Conservation (phyloP, 2,113 vertebrate genomes). For the Chunga burmeisteri region DNA sequence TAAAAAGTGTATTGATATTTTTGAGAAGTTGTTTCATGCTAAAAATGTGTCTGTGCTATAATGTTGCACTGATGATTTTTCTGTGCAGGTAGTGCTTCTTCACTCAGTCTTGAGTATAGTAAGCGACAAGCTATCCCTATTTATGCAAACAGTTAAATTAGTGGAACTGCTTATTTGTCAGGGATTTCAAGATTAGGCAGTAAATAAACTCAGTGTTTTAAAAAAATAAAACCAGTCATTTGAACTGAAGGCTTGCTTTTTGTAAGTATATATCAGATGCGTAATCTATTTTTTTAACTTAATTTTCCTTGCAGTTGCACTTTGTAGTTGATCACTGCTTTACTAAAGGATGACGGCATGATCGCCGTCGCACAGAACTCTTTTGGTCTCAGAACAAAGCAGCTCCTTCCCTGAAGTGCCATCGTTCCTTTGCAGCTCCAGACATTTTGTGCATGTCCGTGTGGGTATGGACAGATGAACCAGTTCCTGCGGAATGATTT, state of each 20-base stretch:
- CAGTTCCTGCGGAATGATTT: fast-evolving
- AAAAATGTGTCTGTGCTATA: neutral
- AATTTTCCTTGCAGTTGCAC: conserved; percentile 5
- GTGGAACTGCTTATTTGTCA: conserved; percentile 28
- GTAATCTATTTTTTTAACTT: conserved; percentile 29
- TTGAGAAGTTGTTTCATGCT: neutral
- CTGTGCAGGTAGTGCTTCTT: conserved; percentile 5
- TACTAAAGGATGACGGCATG: fast-evolving
- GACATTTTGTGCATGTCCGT: fast-evolving
- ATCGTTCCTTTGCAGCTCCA: neutral
- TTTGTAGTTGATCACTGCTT: neutral
- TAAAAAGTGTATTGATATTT: neutral
- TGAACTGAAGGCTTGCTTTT: conserved; percentile 2
- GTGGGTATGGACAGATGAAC: too few species aligned
- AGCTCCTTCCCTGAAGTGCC: neutral
- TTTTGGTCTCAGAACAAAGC: neutral
- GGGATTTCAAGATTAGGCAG: conserved; percentile 14
- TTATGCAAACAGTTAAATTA: conserved; percentile 32
- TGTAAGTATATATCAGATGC: neutral
- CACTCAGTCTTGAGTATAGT: neutral
- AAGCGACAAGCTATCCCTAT: neutral
- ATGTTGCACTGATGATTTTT: conserved; percentile 11
- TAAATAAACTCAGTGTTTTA: conserved; percentile 15
- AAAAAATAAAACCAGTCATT: neutral
- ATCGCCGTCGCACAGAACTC: fast-evolving